Base-by-base conservation (phyloP, 92 coral and sea anemone species). In the Pocillopora grandis region DNA sequence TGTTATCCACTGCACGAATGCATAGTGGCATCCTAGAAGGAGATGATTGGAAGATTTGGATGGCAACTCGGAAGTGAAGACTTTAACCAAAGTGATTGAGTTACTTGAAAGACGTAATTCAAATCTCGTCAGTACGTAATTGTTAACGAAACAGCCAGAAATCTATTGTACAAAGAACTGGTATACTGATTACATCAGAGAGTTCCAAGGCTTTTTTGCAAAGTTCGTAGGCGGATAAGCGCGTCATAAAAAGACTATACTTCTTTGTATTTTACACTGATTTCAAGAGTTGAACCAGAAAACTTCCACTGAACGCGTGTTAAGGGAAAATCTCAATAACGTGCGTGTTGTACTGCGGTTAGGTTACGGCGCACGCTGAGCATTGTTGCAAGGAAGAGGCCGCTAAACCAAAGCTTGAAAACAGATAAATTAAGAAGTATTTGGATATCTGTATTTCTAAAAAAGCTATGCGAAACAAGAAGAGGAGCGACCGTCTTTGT, bases 401-500 rank as follows among this genome's bases (percentile, higher is more conserved):
- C 62, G 14, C 14, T 8, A 37, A 70, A 36, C 9, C 57, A 15
- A 12, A 17, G 35, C 37, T 14, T 13, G n/a, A 75, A 23, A 75
- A 20, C 14, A 2, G 11, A 58, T 15, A 76, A 48, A 31, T 37
- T 33, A 18, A 5, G 8, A 62, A 59, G 49, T 70, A 2, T 1
- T 0, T n/a, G 13, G 52, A 14, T 19, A 78, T 8, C 52, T 13
- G 0, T 19, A 17, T 18, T 23, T 58, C 11, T 5, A 14, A 23
- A 36, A 48, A 1, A 19, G 17, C 27, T 58, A 87, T 81, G 86
- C 49, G 42, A 52, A 58, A 78, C 64, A 72, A 84, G n/a, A 79
- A 81, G 18, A 63, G 81, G 58, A 12, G 66, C 49, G 78, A 60
- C 42, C 69, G 62, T 19, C 76, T 74, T 76, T 91, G 94, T 58